Evolutionary conservation across 2,888 invertebrate species (phyloP).

Genomic region (Pollenia amentaria): DNA sequence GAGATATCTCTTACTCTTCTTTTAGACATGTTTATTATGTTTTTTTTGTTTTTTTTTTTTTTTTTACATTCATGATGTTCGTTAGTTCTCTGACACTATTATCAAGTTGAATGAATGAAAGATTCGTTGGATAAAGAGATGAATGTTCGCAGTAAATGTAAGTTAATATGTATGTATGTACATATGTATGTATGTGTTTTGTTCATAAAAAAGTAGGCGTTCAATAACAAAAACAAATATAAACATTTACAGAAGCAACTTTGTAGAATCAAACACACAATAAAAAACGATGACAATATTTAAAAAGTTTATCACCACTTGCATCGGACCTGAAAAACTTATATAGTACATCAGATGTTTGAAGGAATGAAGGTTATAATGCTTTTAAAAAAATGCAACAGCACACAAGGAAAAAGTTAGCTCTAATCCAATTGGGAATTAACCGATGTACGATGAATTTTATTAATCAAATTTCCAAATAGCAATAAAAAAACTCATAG

Average conservation of each 20-base stretch:
- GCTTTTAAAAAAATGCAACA: no score
- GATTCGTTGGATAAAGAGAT: background rate
- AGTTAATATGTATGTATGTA: background rate
- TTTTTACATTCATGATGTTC: conserved; percentile 18
- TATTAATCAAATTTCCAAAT: no score
- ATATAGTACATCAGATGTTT: background rate
- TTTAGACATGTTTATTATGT: no score
- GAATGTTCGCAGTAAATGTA: background rate
- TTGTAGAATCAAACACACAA: conserved; percentile 61
- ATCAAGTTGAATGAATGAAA: conserved; percentile 19
- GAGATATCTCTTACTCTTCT: no score
- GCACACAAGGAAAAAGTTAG: no score
- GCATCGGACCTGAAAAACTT: conserved; percentile 28
- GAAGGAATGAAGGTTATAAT: background rate
- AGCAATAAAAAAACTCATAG: no score
- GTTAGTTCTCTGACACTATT: conserved; percentile 34
- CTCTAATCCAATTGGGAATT: background rate
- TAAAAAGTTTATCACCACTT: conserved; percentile 62
- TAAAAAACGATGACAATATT: conserved; percentile 62
- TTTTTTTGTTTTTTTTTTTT: no score
- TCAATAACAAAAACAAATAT: conserved; percentile 73
- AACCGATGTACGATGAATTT: no score
- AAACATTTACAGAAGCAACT: conserved; percentile 68
- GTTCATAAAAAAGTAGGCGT: conserved; percentile 66
- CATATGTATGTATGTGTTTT: conserved; percentile 1